Evolutionary conservation across 2,888 invertebrate genomes (phyloP).

Genomic region (Frankliniella fusca): DNA sequence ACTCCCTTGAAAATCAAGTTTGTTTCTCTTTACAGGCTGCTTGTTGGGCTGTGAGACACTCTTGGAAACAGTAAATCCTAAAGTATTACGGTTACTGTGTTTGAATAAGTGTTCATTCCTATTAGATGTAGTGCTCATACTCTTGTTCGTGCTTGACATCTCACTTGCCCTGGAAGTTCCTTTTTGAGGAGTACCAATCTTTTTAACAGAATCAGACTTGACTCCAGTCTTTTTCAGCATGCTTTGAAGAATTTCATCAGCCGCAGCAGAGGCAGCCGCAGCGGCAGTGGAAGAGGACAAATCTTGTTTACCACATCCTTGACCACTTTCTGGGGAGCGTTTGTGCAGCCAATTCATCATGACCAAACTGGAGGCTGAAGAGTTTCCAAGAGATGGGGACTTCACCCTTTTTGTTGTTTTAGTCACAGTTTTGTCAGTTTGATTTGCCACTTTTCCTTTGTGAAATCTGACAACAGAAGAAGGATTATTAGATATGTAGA

Average conservation of each 20-base stretch:
- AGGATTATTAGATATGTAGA: not conserved
- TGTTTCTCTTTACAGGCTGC: not conserved
- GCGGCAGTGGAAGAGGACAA: not conserved
- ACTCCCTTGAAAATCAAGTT: not conserved
- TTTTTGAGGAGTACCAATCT: not conserved
- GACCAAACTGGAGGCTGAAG: not conserved
- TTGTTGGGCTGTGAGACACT: not conserved
- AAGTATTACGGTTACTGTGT: not conserved
- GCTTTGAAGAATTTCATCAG: not conserved
- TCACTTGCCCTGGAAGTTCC: not conserved
- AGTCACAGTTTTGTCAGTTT: not conserved
- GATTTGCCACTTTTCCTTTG: not conserved
- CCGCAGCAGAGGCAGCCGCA: conserved; percentile 4
- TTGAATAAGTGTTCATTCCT: not conserved
- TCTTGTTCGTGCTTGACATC: not conserved
- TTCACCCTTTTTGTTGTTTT: not conserved
- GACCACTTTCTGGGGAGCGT: not conserved
- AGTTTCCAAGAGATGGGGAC: not conserved
- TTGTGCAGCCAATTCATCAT: not conserved
- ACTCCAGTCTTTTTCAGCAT: not conserved
- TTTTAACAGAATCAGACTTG: not conserved
- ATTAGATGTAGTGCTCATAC: not conserved
- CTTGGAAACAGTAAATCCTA: not conserved
- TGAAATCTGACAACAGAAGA: not conserved
- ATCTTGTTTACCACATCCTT: not conserved